Base-by-base conservation (phyloP, 2,888 invertebrate genomes). In the Tanypteryx hageni region DNA sequence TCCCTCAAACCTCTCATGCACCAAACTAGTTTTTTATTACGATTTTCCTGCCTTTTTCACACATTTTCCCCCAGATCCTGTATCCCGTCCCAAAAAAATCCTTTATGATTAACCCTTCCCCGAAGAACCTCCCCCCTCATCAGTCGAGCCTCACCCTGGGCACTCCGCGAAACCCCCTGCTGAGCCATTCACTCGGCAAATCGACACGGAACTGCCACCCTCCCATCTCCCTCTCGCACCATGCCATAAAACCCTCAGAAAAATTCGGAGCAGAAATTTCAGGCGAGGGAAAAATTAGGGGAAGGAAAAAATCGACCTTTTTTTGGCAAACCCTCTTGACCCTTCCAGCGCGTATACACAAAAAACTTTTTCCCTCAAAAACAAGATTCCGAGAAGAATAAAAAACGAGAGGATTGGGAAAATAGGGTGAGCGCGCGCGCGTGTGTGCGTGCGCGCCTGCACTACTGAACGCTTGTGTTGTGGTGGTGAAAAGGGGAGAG, bases 71-170 rank as follows among this genome's bases (percentile, higher is more conserved):
- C 64, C 89, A 89, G 89, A 89, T 18, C 89, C 89, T 44, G 61
- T 89, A 44, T 89, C 64, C 89, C 44, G 18, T 27, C 59, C 18
- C 59, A 61, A 86, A 86, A 86, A 86, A 64, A 68, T 64, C 61
- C 76, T 27, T 5, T 13, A 64, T 68, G 89, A 89, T 89, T 89
- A 89, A 89, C 89, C 89, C 89, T 89, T 89, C 89, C 89, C 89
- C n/a, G 11, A 56, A 64, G 44, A 1, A 31, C 64, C 64, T 56
- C 89, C 89, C 61, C 86, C 61, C 86, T 86, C 86, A 86, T 86
- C 86, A 61, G 86, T 56, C 56, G 57, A 83, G 18, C 18, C 7
- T 13, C 27, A 61, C 61, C 61, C 86, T 11, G 18, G 27, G 61
- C 61, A 31, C 11, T 18, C 14, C 64, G 22, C 59, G 16, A 31